phyloP scores from a whole-genome alignment of 2,797 vertebrate genomes.

The Glyptemys insculpta region DNA sequence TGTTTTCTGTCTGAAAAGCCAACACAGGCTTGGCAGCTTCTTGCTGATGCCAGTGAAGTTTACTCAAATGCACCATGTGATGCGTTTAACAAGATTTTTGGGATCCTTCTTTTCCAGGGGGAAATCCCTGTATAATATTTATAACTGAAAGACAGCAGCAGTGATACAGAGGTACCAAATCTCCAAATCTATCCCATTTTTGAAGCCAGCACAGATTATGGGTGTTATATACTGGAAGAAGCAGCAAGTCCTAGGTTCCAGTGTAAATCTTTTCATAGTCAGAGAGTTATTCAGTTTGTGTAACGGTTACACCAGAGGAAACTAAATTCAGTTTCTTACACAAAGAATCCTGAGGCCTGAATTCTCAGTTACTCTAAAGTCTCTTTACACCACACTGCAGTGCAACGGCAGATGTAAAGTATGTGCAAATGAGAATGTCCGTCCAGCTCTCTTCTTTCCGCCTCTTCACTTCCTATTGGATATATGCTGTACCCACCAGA shows the following conservation, averaged over 20 bases:
- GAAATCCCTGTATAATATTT: neutral
- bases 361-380: neutral
- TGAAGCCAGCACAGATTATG: neutral
- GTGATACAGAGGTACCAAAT: neutral
- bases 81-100: neutral
- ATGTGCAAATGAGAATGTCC: neutral
- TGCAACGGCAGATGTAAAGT: neutral
- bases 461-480: neutral
- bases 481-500: neutral
- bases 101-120: neutral
- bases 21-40: constrained; percentile 9
- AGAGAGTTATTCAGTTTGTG: neutral
- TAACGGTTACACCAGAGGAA: neutral
- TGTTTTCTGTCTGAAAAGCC: constrained; percentile 40
- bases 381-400: neutral
- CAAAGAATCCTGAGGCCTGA: accelerated
- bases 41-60: neutral
- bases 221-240: neutral
- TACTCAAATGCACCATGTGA: neutral
- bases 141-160: neutral
- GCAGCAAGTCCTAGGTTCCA: neutral
- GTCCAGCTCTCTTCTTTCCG: neutral
- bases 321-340: neutral
- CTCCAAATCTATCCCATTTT: no score
- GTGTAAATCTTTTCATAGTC: neutral